phyloP scores from a whole-genome alignment of 2,113 vertebrate genomes.

The Uria aalge region DNA sequence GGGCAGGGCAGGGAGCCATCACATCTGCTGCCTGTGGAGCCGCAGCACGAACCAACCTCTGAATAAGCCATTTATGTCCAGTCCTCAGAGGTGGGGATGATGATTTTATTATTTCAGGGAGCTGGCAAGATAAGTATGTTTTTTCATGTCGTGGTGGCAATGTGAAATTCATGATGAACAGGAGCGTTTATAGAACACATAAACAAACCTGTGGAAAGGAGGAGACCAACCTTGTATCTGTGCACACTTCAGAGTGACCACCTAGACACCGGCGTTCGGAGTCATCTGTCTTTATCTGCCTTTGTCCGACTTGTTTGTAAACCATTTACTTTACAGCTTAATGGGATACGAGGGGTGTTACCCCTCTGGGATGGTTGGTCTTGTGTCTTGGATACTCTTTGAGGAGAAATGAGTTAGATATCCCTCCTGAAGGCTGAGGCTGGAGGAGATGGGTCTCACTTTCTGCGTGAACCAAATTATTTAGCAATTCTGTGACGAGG shows the following conservation, averaged over 20 bases:
- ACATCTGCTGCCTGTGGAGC: neutral
- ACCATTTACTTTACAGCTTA: neutral
- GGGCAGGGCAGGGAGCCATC: neutral
- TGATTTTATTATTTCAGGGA: neutral
- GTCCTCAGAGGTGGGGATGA: neutral
- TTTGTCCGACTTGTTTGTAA: neutral
- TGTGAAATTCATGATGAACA: neutral
- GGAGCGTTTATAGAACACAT: no score
- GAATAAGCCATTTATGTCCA: neutral
- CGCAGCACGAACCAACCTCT: neutral
- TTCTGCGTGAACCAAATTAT: neutral
- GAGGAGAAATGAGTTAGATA: neutral
- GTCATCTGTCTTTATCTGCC: neutral
- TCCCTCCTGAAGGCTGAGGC: neutral
- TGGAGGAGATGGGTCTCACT: neutral
- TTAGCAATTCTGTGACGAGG: neutral
- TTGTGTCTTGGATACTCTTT: neutral
- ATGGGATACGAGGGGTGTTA: neutral
- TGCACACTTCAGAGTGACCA: neutral
- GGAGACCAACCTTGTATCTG: neutral
- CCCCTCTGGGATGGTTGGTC: neutral
- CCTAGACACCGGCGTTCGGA: neutral
- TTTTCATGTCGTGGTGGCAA: neutral
- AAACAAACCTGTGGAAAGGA: neutral
- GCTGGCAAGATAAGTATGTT: neutral